Evolutionary conservation across 1,140 invertebrate genomes (phyloP), one percentile per base, ranked within the genome.

Genomic region (Anastatus disparis): DNA sequence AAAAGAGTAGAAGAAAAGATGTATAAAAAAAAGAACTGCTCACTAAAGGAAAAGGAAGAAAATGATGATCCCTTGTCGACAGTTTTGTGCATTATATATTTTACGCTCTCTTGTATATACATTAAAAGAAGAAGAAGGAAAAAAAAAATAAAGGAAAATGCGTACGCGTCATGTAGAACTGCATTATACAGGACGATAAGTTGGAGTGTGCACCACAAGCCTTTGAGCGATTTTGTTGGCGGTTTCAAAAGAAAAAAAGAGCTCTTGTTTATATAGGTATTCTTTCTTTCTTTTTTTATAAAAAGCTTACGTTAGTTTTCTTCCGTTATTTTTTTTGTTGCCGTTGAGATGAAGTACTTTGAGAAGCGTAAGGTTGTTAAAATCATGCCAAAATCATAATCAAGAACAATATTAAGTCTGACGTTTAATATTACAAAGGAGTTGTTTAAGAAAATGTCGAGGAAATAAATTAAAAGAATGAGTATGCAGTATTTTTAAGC

Each of bases 151-250:
- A n/a, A n/a, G n/a, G n/a, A n/a, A n/a, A n/a, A n/a, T 35, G 40
- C 17, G 17, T 17, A 24, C 17, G 17, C 17, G 42, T 10, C 7
- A 17, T 10, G 24, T 27, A 55, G 31, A 46, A 58, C 12, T 44
- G 44, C 55, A 61, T 69, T 69, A 69, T 58, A 29, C 46, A 31
- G 27, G 56, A 42, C n/a, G 42, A 46, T 58, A 67, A 58, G 9
- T 29, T 17, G 42, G 42, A n/a, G n/a, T n/a, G n/a, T n/a, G n/a
- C n/a, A n/a, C n/a, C n/a, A n/a, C n/a, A n/a, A 24, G 17, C 56
- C 50, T 70, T 70, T 63, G 58, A 62, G 67, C 67, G 48, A 70
- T 70, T 70, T 69, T 62, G 12, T n/a, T n/a, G n/a, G n/a, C n/a
- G n/a, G n/a, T n/a, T n/a, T n/a, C n/a, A n/a, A n/a, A n/a, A 50